Conservation (phyloP, 2,113 vertebrate genomes). For the Gambusia holbrooki region DNA sequence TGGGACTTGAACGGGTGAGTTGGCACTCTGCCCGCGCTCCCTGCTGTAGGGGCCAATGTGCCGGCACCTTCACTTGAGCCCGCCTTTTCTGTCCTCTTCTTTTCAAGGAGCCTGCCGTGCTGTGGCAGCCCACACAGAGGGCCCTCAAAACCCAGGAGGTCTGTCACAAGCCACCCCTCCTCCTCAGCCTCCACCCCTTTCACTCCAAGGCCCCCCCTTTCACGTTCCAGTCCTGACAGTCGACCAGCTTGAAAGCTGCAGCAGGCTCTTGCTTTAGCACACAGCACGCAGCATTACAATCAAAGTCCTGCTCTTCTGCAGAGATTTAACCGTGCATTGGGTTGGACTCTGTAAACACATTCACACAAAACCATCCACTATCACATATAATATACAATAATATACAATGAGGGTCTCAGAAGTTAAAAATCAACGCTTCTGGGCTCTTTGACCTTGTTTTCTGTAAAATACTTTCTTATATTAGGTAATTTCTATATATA, state of each 20-base stretch:
- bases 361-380: slow-evolving; percentile 9
- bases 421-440: slow-evolving; percentile 53
- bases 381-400: slow-evolving; percentile 1
- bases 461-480: slow-evolving; percentile 21
- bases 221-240: slow-evolving; percentile 75
- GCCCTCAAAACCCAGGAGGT: slow-evolving; percentile 71
- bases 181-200: slow-evolving; percentile 62
- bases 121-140: slow-evolving; percentile 76
- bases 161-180: slow-evolving; percentile 68
- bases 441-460: slow-evolving; percentile 43
- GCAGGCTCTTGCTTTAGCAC: slow-evolving; percentile 54
- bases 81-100: slow-evolving; percentile 47
- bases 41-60: slow-evolving; percentile 65
- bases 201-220: slow-evolving; percentile 65
- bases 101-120: slow-evolving; percentile 57
- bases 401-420: slow-evolving; percentile 15
- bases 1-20: slow-evolving; percentile 62
- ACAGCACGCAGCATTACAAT: slow-evolving; percentile 67
- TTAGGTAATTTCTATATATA: slow-evolving; percentile 45
- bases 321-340: slow-evolving; percentile 73
- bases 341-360: slow-evolving; percentile 41
- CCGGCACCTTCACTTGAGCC: slow-evolving; percentile 60
- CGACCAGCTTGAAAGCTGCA: slow-evolving; percentile 75
- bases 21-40: slow-evolving; percentile 70
- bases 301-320: slow-evolving; percentile 71